These are phyloP conservation scores for Orchesella cincta DNA, from an alignment of 1,140 invertebrate genomes.

Conservation along the genomic window DNA sequence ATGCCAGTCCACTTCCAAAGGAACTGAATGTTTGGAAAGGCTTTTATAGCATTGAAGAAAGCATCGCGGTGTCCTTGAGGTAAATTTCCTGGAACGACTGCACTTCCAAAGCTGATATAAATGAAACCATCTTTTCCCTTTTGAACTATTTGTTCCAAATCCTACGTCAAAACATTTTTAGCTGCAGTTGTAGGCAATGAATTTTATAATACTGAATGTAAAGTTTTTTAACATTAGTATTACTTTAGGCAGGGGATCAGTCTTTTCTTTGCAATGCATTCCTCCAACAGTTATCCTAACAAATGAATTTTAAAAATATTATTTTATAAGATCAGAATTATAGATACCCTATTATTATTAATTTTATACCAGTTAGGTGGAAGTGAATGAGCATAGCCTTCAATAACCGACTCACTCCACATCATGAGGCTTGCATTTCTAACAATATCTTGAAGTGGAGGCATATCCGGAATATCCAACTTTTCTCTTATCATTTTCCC, in stretches of 20 bases:
- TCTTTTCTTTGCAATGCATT: neutral
- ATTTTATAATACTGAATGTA: neutral
- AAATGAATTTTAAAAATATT: neutral
- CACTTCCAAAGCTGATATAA: conserved; percentile 38
- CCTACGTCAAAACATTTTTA: neutral
- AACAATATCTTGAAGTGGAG: neutral
- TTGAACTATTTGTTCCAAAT: conserved; percentile 22
- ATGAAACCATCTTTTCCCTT: conserved; percentile 37
- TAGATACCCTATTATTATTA: too few relatives aligned
- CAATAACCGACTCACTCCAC: conserved; percentile 17
- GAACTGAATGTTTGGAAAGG: conserved; percentile 37
- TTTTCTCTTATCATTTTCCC: neutral
- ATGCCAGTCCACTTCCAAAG: conserved; percentile 50
- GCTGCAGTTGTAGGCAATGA: neutral
- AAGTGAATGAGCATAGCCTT: neutral
- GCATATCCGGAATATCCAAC: conserved; percentile 7
- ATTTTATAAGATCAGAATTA: neutral
- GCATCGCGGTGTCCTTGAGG: neutral
- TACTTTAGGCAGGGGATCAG: neutral
- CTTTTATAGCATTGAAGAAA: conserved; percentile 33
- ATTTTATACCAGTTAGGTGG: conserved; percentile 14
- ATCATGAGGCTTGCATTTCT: conserved; percentile 2
- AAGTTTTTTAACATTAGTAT: neutral
- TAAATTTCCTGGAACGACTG: conserved; percentile 13
- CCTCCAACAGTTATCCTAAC: conserved; percentile 14